phyloP scores from a whole-genome alignment of 1,140 invertebrate species.

The Druon quercuslanigerum region DNA sequence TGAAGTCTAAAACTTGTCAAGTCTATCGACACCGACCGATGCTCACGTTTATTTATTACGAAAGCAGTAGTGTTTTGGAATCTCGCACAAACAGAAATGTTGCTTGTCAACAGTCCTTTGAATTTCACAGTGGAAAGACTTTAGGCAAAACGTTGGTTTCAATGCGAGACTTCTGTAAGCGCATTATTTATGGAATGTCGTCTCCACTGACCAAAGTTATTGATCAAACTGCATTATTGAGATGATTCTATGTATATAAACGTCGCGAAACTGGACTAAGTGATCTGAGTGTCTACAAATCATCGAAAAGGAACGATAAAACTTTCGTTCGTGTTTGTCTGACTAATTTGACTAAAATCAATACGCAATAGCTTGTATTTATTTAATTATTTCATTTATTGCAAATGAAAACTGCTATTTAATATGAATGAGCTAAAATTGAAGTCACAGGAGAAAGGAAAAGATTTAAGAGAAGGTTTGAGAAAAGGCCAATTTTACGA shows the following conservation, averaged over 20 bases:
- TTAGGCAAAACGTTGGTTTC: neutral
- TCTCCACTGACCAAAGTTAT: conserved; percentile 25
- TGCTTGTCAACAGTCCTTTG: neutral
- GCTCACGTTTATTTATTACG: conserved; percentile 6
- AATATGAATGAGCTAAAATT: too few species aligned
- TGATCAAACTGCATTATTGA: conserved; percentile 28
- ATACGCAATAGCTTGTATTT: neutral
- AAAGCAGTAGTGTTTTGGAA: conserved; percentile 21
- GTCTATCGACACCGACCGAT: conserved; percentile 4
- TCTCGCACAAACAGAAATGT: conserved; percentile 20
- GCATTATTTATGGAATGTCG: conserved; percentile 27
- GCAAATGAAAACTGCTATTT: neutral
- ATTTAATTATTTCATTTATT: conserved; percentile 6
- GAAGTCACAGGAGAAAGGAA: too few species aligned
- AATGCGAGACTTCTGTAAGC: conserved; percentile 4
- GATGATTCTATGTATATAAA: conserved; percentile 23
- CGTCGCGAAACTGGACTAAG: neutral
- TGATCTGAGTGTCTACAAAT: conserved; percentile 11
- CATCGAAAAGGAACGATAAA: neutral
- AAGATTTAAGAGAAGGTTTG: too few species aligned
- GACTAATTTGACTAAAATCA: neutral
- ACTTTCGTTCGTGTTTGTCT: neutral
- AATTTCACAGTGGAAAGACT: conserved; percentile 25
- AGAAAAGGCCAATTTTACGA: too few species aligned
- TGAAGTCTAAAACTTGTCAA: conserved; percentile 8